Evolutionary conservation across 1,140 invertebrate genomes (phyloP).

Genomic region (Drosophila yakuba): DNA sequence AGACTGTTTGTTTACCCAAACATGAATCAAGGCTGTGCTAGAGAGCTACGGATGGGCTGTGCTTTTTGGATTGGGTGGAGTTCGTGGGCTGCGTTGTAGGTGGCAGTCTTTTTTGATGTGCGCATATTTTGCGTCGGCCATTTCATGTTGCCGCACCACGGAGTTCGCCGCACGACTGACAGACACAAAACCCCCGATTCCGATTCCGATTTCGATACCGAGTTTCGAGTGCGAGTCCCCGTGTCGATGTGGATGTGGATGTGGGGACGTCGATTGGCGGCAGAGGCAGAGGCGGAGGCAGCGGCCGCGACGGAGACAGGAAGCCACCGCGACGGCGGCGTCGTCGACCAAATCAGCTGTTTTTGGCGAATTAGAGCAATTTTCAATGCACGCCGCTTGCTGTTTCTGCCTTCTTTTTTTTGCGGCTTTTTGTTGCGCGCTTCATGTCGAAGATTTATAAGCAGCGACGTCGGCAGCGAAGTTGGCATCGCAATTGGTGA

Average conservation of each 20-base stretch:
- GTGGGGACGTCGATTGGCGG: conserved; percentile 61
- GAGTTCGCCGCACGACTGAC: conserved; percentile 73
- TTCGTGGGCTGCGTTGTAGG: not conserved
- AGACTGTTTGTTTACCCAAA: not conserved
- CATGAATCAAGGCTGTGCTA: not conserved
- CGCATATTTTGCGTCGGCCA: conserved; percentile 73
- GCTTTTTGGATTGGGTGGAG: conserved; percentile 19
- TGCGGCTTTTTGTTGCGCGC: conserved; percentile 19
- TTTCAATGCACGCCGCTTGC: conserved; percentile 70
- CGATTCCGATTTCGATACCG: conserved; percentile 48
- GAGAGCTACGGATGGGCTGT: conserved; percentile 35
- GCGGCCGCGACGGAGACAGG: conserved; percentile 35
- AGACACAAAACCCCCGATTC: conserved; percentile 51
- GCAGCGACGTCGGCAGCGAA: conserved; percentile 61
- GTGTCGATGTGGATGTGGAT: conserved; percentile 32
- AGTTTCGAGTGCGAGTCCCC: conserved; percentile 38
- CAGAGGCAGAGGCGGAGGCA: conserved; percentile 12
- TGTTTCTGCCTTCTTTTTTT: conserved; percentile 13
- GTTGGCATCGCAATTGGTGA: conserved; percentile 79
- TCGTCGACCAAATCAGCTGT: conserved; percentile 72
- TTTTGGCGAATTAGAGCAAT: conserved; percentile 82
- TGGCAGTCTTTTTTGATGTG: conserved; percentile 54
- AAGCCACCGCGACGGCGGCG: conserved; percentile 36
- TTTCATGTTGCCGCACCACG: conserved; percentile 77
- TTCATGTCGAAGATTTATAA: conserved; percentile 77